These are phyloP conservation scores for Stictonetta naevosa DNA, from an alignment of 2,113 vertebrate species.

Conservation along the genomic window DNA sequence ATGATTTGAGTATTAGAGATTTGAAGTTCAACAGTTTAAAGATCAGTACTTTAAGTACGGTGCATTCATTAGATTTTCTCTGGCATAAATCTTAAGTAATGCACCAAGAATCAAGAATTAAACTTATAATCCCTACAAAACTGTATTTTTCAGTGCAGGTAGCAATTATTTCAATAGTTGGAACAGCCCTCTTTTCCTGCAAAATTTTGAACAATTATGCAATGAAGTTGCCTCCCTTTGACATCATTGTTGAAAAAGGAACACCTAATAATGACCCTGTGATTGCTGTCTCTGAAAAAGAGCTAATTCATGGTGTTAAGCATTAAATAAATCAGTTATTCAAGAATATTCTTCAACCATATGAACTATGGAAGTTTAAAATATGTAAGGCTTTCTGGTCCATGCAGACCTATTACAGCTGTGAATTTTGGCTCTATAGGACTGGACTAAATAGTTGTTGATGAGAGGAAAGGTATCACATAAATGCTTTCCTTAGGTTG, in stretches of 20 bases:
- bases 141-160: background rate
- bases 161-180: background rate
- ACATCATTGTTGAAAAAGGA: background rate
- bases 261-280: background rate
- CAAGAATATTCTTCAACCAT: background rate
- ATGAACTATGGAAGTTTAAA: background rate
- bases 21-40: background rate
- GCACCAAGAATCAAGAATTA: background rate
- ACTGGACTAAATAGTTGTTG: background rate
- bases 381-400: background rate
- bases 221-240: background rate
- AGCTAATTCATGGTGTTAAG: background rate
- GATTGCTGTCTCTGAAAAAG: background rate
- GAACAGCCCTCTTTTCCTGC: background rate
- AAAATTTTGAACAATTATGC: background rate
- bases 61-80: background rate
- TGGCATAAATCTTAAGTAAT: background rate
- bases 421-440: background rate
- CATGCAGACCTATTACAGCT: background rate
- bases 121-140: background rate
- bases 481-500: background rate
- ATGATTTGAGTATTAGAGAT: background rate
- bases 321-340: background rate
- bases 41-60: background rate
- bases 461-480: background rate